These are phyloP conservation scores for Drosophila watanabei DNA, from an alignment of 1,140 invertebrate species.

Conservation along the genomic window DNA sequence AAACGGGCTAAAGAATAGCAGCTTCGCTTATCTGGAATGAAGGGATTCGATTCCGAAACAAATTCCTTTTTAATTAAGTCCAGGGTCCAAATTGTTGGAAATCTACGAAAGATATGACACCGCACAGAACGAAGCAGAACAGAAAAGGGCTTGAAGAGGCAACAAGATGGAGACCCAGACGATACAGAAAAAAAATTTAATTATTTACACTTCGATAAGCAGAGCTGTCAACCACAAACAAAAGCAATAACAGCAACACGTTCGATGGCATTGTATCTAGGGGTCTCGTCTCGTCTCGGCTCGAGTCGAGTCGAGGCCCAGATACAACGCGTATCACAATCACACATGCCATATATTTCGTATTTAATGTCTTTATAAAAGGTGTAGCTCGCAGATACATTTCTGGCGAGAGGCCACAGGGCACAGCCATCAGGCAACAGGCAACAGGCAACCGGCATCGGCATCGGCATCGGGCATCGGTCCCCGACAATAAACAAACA, in stretches of 20 bases:
- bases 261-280: conserved; percentile 68
- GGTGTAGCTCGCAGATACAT: conserved; percentile 77
- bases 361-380: conserved; percentile 84
- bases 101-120: conserved; percentile 53
- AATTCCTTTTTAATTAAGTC: conserved; percentile 36
- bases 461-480: conserved; percentile 11
- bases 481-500: conserved; percentile 68
- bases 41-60: background rate
- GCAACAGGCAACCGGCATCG: conserved; percentile 3
- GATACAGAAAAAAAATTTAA: conserved; percentile 70
- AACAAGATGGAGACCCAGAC: conserved; percentile 32
- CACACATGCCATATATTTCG: conserved; percentile 82
- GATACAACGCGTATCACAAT: conserved; percentile 74
- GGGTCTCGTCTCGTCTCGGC: conserved; percentile 43
- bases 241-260: conserved; percentile 52
- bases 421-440: conserved; percentile 10
- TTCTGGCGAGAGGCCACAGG: conserved; percentile 50
- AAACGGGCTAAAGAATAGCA: background rate
- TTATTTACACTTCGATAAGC: conserved; percentile 85
- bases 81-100: conserved; percentile 53
- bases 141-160: conserved; percentile 23
- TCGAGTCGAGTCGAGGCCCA: no score
- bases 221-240: conserved; percentile 75
- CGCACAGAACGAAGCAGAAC: conserved; percentile 8
- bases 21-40: conserved; percentile 10